Conservation (phyloP, 2,888 invertebrate genomes). For the Siphlonurus alternatus region DNA sequence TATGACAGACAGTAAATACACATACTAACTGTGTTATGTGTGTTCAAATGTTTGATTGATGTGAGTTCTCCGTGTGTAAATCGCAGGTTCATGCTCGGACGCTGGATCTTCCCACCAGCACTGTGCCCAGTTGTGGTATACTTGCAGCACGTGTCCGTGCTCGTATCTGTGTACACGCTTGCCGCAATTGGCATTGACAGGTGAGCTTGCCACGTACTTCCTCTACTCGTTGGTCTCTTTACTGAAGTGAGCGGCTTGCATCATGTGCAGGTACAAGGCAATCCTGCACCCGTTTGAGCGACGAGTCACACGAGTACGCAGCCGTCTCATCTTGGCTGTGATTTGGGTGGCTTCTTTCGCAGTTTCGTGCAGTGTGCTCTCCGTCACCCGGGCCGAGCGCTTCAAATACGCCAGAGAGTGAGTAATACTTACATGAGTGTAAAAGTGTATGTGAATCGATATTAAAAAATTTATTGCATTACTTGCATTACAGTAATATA, state of each 20-base stretch:
- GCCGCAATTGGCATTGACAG: conserved; percentile 31
- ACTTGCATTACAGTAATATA: too few relatives aligned
- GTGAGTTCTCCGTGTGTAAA: too few relatives aligned
- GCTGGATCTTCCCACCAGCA: conserved; percentile 30
- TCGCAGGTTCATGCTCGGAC: conserved; percentile 25
- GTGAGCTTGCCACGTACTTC: conserved; percentile 14
- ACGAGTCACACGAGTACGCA: conserved; percentile 25
- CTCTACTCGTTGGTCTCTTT: too few relatives aligned
- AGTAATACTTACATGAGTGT: too few relatives aligned
- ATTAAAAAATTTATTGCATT: too few relatives aligned
- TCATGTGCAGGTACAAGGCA: conserved; percentile 20
- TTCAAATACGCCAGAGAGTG: conserved; percentile 11
- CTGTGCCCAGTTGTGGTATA: conserved; percentile 31
- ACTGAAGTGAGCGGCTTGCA: too few relatives aligned
- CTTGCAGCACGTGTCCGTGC: conserved; percentile 27
- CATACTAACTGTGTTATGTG: too few relatives aligned
- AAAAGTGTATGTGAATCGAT: too few relatives aligned
- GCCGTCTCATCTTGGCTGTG: conserved; percentile 22
- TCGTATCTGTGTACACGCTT: conserved; percentile 27
- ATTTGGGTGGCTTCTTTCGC: conserved; percentile 27
- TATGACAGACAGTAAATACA: too few relatives aligned
- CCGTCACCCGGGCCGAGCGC: conserved; percentile 21
- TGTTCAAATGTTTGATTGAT: too few relatives aligned
- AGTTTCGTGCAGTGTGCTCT: conserved; percentile 25
- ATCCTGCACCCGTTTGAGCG: conserved; percentile 24